These are phyloP conservation scores for Cinclus mexicanus DNA, from an alignment of 2,113 vertebrate species.

Conservation along the genomic window DNA sequence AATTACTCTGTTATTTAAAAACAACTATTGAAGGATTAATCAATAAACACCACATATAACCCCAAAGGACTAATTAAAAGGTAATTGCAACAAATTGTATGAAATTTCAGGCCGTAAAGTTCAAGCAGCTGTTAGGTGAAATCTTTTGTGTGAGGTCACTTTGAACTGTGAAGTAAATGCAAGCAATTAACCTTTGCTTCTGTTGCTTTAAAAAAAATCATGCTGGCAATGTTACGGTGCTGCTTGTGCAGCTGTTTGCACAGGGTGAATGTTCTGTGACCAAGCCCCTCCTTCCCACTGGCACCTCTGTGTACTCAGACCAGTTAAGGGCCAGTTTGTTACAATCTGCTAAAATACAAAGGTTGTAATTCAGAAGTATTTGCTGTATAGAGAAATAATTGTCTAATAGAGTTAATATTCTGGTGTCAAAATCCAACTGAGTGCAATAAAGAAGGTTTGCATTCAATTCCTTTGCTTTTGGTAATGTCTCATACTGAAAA, in stretches of 20 bases:
- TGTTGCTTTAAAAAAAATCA: conserved; percentile 25
- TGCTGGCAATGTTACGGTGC: not conserved
- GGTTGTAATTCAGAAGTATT: not conserved
- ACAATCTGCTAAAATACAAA: not conserved
- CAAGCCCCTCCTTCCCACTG: not conserved
- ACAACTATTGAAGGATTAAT: conserved; percentile 46
- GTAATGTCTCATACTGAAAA: not conserved
- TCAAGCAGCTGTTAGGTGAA: conserved; percentile 69
- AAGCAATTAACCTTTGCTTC: conserved; percentile 73
- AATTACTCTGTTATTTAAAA: conserved; percentile 54
- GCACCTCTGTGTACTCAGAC: not conserved
- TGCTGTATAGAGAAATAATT: not conserved
- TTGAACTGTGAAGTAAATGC: conserved; percentile 61
- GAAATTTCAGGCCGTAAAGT: conserved; percentile 70
- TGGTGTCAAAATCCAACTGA: not conserved
- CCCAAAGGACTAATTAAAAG: conserved; percentile 72
- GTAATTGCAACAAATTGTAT: conserved; percentile 66
- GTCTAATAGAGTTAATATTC: not conserved
- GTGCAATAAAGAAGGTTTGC: not conserved
- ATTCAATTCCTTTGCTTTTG: not conserved
- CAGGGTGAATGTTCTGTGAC: not conserved
- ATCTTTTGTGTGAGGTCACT: conserved; percentile 63
- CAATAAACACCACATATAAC: conserved; percentile 67
- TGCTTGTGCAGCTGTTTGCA: not conserved
- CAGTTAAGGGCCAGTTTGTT: not conserved